Evolutionary conservation across 2,797 vertebrate genomes (phyloP).

Genomic region (Rhynchotus rufescens): DNA sequence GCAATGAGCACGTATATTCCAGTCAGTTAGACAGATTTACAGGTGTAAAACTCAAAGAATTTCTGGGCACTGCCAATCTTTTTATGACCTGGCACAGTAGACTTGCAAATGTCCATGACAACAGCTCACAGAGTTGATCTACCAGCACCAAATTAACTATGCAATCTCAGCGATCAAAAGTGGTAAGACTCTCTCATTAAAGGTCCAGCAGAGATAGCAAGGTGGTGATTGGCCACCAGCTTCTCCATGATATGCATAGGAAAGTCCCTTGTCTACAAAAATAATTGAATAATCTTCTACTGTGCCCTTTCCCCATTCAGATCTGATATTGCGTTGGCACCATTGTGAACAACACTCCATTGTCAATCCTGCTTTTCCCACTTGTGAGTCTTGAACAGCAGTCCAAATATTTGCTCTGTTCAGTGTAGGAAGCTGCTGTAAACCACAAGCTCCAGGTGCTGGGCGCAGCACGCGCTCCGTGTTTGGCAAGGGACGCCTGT

Average conservation of each 20-base stretch:
- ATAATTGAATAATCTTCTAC: background rate
- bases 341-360: rapidly evolving
- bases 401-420: slow-evolving; percentile 31
- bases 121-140: background rate
- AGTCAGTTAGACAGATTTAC: slow-evolving; percentile 7
- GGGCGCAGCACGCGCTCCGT: rapidly evolving
- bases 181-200: background rate
- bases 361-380: background rate
- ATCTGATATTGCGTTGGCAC: background rate
- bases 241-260: background rate
- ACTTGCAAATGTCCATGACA: background rate
- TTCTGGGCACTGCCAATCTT: background rate
- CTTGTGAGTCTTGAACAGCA: background rate
- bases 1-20: background rate
- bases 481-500: slow-evolving; percentile 20
- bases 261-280: background rate
- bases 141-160: background rate
- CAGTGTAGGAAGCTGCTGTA: background rate
- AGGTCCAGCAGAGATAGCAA: background rate
- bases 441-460: slow-evolving; percentile 37
- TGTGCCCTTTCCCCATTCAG: background rate
- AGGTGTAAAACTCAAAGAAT: slow-evolving; percentile 2
- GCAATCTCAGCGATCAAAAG: background rate
- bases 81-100: background rate
- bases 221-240: background rate